These are phyloP conservation scores for Heliconius ismenius DNA, from an alignment of 2,888 invertebrate species.

Conservation along the genomic window DNA sequence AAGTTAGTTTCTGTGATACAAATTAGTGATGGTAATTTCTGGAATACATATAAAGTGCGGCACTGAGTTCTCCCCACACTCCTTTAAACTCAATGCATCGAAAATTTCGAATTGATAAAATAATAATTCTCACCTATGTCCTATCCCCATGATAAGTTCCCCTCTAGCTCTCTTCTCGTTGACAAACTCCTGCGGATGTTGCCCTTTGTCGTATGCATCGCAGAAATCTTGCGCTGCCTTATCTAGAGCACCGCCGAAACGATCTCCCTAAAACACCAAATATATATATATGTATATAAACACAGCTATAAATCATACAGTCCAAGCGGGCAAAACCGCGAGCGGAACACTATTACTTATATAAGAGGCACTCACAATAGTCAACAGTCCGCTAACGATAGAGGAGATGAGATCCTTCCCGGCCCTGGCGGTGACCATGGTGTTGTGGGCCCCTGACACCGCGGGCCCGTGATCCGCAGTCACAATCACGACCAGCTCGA, in stretches of 20 bases:
- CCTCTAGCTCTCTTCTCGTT: slow-evolving; percentile 98
- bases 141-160: slow-evolving; percentile 99
- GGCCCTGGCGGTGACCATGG: slow-evolving; percentile 97
- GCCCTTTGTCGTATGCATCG: slow-evolving; percentile 95
- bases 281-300: not conserved
- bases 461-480: slow-evolving; percentile 99
- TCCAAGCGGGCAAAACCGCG: no score
- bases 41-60: no score
- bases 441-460: slow-evolving; percentile 99
- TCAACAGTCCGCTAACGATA: slow-evolving; percentile 96
- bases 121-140: slow-evolving; percentile 84
- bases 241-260: slow-evolving; percentile 99
- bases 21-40: no score
- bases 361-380: slow-evolving; percentile 87
- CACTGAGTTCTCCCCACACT: no score
- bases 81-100: no score
- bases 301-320: no score
- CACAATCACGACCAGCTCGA: slow-evolving; percentile 99
- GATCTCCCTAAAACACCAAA: slow-evolving; percentile 89
- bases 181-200: slow-evolving; percentile 99
- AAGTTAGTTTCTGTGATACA: no score
- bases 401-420: slow-evolving; percentile 98
- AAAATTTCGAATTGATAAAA: no score
- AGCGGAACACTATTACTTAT: no score
- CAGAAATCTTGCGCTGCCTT: slow-evolving; percentile 99